Evolutionary conservation across 2,797 vertebrate species (phyloP), one percentile per base, ranked within the genome.

Genomic region (Alexandromys oeconomus): DNA sequence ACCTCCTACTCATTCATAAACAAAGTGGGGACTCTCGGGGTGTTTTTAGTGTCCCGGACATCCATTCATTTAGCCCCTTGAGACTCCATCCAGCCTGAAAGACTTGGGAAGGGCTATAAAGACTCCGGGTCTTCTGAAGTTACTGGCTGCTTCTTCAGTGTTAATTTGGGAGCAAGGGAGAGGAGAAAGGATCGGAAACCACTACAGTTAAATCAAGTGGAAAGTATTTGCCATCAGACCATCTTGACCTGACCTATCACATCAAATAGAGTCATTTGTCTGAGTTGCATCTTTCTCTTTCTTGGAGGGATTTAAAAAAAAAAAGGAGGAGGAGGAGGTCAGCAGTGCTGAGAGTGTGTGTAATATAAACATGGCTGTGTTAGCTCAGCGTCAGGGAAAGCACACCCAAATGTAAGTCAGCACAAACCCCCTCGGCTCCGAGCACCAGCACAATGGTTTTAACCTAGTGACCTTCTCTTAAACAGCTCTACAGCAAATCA

Each of bases 401-500:
- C 31, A 82, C 40, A 94, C 93, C 94, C 97, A 34, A 79, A 97
- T 69, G 13, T 87, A 97, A 96, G 88, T 96, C 92, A 96, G 91
- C 79, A 78, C 54, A 94, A 71, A 74, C 80, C 71, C 90, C 95
- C 95, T 97, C 95, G 87, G 63, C 90, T 73, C 91, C 1, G 84
- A 89, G 95, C 48, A 74, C 94, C 93, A 73, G 54, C 86, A 90
- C 96, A 97, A 97, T 97, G 98, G 97, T 76, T 97, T 94, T 98
- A 97, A 98, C 91, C 89, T 97, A 96, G 93, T 96, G 98, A 98
- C 93, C 78, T 4, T 14, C 95, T 98, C 95, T 97, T 98, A 98
- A 98, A 97, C 96, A 98, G 97, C 92, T 97, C 97, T 97, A 94
- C 65, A 97, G 95, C 98, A 98, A 98, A 98, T 98, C 95, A 98